phyloP scores from a whole-genome alignment of 2,113 vertebrate species.

The Cairina moschata region DNA sequence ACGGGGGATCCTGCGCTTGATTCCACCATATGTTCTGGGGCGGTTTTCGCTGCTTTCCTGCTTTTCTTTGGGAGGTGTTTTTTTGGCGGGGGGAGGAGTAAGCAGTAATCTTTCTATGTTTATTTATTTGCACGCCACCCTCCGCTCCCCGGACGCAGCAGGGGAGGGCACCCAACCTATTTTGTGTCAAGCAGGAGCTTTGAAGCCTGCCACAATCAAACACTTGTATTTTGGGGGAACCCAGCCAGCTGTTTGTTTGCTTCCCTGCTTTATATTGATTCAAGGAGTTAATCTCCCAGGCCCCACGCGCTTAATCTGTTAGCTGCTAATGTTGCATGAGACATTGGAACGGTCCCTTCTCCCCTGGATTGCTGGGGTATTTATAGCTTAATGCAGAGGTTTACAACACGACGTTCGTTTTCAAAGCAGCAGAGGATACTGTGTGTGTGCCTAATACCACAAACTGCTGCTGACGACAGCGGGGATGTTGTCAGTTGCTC shows the following conservation, averaged over 20 bases:
- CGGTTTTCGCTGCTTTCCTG: slow-evolving; percentile 34
- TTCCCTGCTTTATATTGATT: slow-evolving; percentile 52
- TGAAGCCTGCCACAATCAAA: slow-evolving; percentile 61
- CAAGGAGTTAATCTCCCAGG: slow-evolving; percentile 62
- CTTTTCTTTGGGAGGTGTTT: slow-evolving; percentile 66
- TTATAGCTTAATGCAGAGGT: slow-evolving; percentile 32
- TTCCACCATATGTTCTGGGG: slow-evolving; percentile 81
- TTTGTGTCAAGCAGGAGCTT: slow-evolving; percentile 32
- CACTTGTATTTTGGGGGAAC: slow-evolving; percentile 47
- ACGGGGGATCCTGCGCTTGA: slow-evolving; percentile 78
- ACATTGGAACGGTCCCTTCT: neutral
- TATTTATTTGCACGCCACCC: slow-evolving; percentile 42
- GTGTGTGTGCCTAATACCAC: fast-evolving
- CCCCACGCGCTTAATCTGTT: slow-evolving; percentile 55
- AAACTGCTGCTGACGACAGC: neutral
- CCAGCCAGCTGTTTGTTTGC: slow-evolving; percentile 68
- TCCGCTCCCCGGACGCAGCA: neutral
- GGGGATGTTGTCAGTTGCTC: neutral
- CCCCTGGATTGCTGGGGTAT: slow-evolving; percentile 15
- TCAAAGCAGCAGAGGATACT: neutral
- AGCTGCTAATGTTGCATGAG: slow-evolving; percentile 60
- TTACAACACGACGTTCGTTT: neutral
- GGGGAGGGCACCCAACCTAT: slow-evolving; percentile 25
- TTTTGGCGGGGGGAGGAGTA: neutral
- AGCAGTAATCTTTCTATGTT: slow-evolving; percentile 57